Evolutionary conservation across 2,113 vertebrate species (phyloP).

Genomic region (Silurus asotus): DNA sequence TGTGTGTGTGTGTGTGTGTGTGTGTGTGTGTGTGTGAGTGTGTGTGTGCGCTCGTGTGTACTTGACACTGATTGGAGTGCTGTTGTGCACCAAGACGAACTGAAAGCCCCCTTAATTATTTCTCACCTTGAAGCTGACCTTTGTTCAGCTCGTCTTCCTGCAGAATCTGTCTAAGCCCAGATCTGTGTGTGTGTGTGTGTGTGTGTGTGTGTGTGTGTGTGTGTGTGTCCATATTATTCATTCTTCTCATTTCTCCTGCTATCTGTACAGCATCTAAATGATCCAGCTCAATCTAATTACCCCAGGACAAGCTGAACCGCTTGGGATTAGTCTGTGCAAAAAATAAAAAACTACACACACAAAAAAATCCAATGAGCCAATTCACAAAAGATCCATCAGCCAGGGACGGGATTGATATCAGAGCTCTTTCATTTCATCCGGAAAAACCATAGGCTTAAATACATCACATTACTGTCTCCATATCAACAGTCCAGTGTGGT

Average conservation of each 20-base stretch:
- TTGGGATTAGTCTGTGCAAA: conserved; percentile 57
- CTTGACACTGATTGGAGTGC: conserved; percentile 40
- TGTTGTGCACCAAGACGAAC: conserved; percentile 32
- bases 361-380: conserved; percentile 42
- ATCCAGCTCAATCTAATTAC: conserved; percentile 69
- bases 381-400: background rate
- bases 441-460: background rate
- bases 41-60: conserved; percentile 25
- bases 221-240: conserved; percentile 44
- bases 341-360: conserved; percentile 38
- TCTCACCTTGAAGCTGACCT: conserved; percentile 67
- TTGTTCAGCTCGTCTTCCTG: conserved; percentile 51
- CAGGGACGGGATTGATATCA: conserved; percentile 22
- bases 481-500: background rate
- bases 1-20: conserved; percentile 26
- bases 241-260: conserved; percentile 55
- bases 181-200: conserved; percentile 32
- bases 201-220: conserved; percentile 5
- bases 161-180: conserved; percentile 13
- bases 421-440: conserved; percentile 29
- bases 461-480: background rate
- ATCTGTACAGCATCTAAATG: conserved; percentile 67
- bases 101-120: conserved; percentile 52
- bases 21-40: background rate
- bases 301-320: conserved; percentile 62